Evolutionary conservation across 2,888 invertebrate species (phyloP).

Genomic region (Colostygia pectinataria): DNA sequence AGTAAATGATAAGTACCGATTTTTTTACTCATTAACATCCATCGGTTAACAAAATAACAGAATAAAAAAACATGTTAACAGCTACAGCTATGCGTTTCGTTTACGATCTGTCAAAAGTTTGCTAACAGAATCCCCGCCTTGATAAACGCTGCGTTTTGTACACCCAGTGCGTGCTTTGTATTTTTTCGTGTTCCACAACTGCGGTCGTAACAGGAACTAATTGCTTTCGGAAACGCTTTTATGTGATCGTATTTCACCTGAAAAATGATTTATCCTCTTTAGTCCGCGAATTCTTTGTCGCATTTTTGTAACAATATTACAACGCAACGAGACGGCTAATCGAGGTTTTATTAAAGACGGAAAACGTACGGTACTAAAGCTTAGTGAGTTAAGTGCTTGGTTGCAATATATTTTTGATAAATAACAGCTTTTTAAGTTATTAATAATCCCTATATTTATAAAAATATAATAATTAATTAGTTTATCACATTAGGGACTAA

Average conservation of each 20-base stretch:
- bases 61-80: too few relatives aligned
- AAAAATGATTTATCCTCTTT: slow-evolving; percentile 74
- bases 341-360: slow-evolving; percentile 28
- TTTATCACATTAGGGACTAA: too few relatives aligned
- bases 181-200: slow-evolving; percentile 65
- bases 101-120: too few relatives aligned
- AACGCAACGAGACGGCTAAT: slow-evolving; percentile 29
- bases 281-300: slow-evolving; percentile 61
- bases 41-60: too few relatives aligned
- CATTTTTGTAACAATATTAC: slow-evolving; percentile 49
- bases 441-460: too few relatives aligned
- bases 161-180: slow-evolving; percentile 43
- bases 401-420: too few relatives aligned
- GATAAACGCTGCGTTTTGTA: slow-evolving; percentile 23
- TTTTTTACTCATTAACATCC: too few relatives aligned
- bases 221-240: slow-evolving; percentile 81
- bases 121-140: too few relatives aligned
- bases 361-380: slow-evolving; percentile 3
- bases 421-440: too few relatives aligned
- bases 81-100: too few relatives aligned
- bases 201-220: slow-evolving; percentile 78
- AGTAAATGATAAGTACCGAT: too few relatives aligned
- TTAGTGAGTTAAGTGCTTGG: background rate
- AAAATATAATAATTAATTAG: too few relatives aligned
- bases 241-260: slow-evolving; percentile 80